These are phyloP conservation scores for Diachasmimorpha longicaudata DNA, from an alignment of 1,140 invertebrate genomes.

Conservation along the genomic window DNA sequence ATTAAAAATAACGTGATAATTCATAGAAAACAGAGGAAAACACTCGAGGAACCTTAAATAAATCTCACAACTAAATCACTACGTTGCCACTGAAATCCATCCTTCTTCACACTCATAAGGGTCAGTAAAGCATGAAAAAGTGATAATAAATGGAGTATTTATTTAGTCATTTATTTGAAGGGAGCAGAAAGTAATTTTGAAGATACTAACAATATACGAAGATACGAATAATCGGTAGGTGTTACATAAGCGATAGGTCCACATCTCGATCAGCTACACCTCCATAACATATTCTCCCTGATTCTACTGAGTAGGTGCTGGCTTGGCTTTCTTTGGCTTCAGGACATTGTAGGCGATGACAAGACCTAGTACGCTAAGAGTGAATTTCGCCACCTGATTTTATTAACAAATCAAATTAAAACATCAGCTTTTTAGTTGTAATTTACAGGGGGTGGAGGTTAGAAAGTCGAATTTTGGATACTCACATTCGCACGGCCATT, in stretches of 20 bases:
- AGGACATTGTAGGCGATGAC: slow-evolving; percentile 9
- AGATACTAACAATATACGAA: background rate
- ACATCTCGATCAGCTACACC: background rate
- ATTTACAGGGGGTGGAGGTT: background rate
- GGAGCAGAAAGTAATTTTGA: background rate
- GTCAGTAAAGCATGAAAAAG: background rate
- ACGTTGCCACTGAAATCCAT: too few species aligned
- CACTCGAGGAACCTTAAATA: too few species aligned
- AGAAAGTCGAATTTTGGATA: background rate
- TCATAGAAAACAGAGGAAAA: too few species aligned
- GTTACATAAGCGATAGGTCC: background rate
- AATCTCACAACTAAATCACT: too few species aligned
- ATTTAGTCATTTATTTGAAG: background rate
- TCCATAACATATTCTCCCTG: background rate
- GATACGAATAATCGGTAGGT: background rate
- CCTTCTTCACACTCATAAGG: too few species aligned
- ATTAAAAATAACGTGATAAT: too few species aligned
- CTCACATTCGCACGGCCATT: slow-evolving; percentile 20
- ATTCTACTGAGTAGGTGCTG: background rate
- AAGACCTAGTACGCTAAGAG: slow-evolving; percentile 8
- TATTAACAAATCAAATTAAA: background rate
- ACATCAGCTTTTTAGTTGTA: background rate
- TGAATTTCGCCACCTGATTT: slow-evolving; percentile 11
- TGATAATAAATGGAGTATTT: background rate
- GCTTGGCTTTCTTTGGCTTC: slow-evolving; percentile 18